Percentiles rank a stretch among this genome's conserved stretches.
These are phyloP conservation scores for Manis crassicaudata DNA, from an alignment of 2,797 vertebrate genomes.

Conservation along the genomic window DNA sequence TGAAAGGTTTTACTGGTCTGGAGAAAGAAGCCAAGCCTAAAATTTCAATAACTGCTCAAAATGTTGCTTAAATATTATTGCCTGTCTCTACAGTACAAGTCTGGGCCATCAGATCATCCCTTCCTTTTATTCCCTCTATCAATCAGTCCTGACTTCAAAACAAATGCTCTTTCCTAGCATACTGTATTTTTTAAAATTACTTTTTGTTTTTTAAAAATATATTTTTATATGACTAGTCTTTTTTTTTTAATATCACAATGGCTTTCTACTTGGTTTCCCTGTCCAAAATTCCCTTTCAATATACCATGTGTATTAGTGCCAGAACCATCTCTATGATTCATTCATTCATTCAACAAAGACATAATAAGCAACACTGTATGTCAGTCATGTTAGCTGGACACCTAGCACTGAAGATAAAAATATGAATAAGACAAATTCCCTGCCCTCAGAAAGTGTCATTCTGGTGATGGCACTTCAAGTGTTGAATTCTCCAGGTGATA, in stretches of 20 bases:
- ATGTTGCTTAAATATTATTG: constrained; percentile 8
- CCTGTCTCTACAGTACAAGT: not conserved
- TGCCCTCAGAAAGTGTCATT: not conserved
- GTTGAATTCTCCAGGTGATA: not conserved
- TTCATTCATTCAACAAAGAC: not conserved
- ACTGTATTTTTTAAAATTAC: not conserved
- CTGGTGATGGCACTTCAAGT: not conserved
- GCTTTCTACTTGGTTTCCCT: not conserved
- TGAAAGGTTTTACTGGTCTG: not conserved
- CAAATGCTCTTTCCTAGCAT: not conserved
- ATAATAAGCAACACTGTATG: not conserved
- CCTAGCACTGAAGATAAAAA: not conserved
- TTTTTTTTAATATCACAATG: not conserved
- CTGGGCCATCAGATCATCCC: not conserved
- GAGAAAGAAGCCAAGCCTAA: not conserved
- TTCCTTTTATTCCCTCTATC: not conserved
- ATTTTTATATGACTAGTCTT: not conserved
- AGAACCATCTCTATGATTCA: not conserved
- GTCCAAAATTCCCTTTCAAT: not conserved
- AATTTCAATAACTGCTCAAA: constrained; percentile 39
- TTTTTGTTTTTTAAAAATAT: not conserved
- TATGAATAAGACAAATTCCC: not conserved
- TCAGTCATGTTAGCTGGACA: constrained; percentile 2
- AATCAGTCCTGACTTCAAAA: not conserved
- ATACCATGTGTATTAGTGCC: not conserved